Conservation (phyloP, 30 jellyfish, hydroid and myxozoan genomes). For the Haliclystus octoradiatus region DNA sequence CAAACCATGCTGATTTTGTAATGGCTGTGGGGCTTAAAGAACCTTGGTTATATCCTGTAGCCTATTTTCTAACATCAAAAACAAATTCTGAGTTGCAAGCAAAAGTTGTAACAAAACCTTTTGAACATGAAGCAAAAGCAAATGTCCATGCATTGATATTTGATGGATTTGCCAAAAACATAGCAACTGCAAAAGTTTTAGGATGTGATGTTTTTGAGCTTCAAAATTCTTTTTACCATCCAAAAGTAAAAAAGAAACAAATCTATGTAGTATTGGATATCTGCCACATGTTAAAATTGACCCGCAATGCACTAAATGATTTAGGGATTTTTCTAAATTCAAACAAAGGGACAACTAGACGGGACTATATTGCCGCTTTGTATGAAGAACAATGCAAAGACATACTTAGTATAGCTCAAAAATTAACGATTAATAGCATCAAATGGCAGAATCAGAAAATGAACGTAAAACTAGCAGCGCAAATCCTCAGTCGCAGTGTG, state of each 20-base stretch:
- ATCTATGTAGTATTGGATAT: slow-evolving; percentile 15
- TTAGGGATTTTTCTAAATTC: no score
- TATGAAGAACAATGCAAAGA: slow-evolving; percentile 14
- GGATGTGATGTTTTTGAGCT: slow-evolving; percentile 13
- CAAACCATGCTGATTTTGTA: not conserved
- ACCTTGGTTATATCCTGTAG: no score
- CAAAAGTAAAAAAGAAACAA: not conserved
- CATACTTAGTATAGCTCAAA: slow-evolving; percentile 16
- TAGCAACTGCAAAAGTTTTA: slow-evolving; percentile 7
- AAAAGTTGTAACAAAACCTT: slow-evolving; percentile 1
- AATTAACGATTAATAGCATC: slow-evolving; percentile 3
- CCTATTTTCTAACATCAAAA: slow-evolving; percentile 6
- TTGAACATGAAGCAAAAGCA: not conserved
- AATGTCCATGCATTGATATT: slow-evolving; percentile 17
- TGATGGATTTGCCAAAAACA: slow-evolving; percentile 24
- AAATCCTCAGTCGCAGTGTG: slow-evolving; percentile 9
- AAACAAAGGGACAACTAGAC: slow-evolving; percentile 3
- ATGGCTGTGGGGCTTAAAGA: not conserved
- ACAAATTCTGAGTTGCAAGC: slow-evolving; percentile 21
- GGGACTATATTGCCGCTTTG: slow-evolving; percentile 12
- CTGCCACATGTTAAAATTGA: slow-evolving; percentile 32
- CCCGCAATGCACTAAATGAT: slow-evolving; percentile 30
- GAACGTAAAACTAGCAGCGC: no score
- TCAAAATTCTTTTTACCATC: slow-evolving; percentile 20
- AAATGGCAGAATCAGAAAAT: slow-evolving; percentile 27